Evolutionary conservation across 2,888 invertebrate species (phyloP).

Genomic region (Plagodis dolabraria): DNA sequence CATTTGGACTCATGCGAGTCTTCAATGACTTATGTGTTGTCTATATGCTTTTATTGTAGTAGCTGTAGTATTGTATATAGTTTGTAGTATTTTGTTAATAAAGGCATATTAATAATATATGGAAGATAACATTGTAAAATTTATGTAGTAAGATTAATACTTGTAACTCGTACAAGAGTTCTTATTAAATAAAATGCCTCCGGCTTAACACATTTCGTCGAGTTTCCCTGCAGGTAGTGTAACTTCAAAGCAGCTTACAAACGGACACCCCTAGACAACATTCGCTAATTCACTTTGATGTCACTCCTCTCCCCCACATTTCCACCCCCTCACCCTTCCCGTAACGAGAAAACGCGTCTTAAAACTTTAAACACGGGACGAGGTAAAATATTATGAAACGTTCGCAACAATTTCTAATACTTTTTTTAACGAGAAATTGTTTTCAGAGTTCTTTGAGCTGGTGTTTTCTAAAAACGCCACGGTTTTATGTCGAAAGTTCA

Average conservation of each 20-base stretch:
- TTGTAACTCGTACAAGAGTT: constrained; percentile 3
- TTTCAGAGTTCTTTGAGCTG: constrained; percentile 56
- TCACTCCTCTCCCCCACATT: constrained; percentile 60
- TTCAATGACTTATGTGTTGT: too few species aligned
- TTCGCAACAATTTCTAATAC: constrained; percentile 68
- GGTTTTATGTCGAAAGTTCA: constrained; percentile 40
- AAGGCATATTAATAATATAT: too few species aligned
- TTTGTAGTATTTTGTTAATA: too few species aligned
- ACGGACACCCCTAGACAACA: constrained; percentile 83
- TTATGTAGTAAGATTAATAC: constrained; percentile 17
- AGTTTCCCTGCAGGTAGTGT: constrained; percentile 70
- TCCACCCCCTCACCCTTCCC: constrained; percentile 44
- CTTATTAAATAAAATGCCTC: constrained; percentile 60
- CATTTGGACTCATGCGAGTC: too few species aligned
- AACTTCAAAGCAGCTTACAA: constrained; percentile 82
- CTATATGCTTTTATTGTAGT: too few species aligned
- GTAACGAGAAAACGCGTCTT: constrained; percentile 80
- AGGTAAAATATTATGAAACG: constrained; percentile 73
- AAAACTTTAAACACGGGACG: constrained; percentile 73
- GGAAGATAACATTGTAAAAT: constrained; percentile 23
- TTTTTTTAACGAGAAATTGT: constrained; percentile 69
- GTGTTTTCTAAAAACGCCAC: constrained; percentile 45
- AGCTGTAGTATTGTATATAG: too few species aligned
- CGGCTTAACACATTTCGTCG: constrained; percentile 67
- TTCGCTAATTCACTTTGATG: constrained; percentile 84